Evolutionary conservation across 2,797 vertebrate species (phyloP), one percentile per base, ranked within the genome.

Genomic region (Xenentodon cancila): DNA sequence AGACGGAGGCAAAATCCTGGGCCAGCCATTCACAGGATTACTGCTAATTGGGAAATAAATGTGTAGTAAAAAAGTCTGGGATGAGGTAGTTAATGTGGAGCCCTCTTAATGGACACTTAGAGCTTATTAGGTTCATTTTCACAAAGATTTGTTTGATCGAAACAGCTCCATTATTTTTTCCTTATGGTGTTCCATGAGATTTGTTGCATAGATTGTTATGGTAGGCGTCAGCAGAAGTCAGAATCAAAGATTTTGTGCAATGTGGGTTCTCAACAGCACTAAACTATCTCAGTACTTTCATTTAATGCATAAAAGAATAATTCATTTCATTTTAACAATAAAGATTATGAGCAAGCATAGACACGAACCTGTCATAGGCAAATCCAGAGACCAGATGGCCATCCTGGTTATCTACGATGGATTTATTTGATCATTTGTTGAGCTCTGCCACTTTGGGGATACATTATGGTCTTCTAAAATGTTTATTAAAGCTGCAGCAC

Each of bases 31-130:
- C 77, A 75, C 55, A 74, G 78, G 62, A 80, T 85, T 89, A 79
- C 73, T 68, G 83, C 79, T 89, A 90, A 92, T 88, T 90, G 79
- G 79, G 84, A 73, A 82, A 88, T 88, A 88, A 90, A 90, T 25
- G 47, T 75, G 81, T 79, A 65, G 82, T 83, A 84, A 88, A 88
- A 70, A 25, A 63, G 67, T 77, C 66, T 63, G 55, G 64, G 84
- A 83, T 71, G 70, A 75, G 81, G 84, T 74, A 71, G 72, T 85
- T 86, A 82, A 84, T 82, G 80, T 73, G 67, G 82, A 79, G 63
- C 71, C 66, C 52, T 85, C 68, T 72, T 85, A 87, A 89, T 85
- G 71, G 85, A 86, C 81, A 82, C 71, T 86, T 80, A 81, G 30
- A 69, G 79, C 64, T 68, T 69, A 77, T 85, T 83, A 79, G 76